Evolutionary conservation across 2,113 vertebrate genomes (phyloP).

Genomic region (Fukomys damarensis): DNA sequence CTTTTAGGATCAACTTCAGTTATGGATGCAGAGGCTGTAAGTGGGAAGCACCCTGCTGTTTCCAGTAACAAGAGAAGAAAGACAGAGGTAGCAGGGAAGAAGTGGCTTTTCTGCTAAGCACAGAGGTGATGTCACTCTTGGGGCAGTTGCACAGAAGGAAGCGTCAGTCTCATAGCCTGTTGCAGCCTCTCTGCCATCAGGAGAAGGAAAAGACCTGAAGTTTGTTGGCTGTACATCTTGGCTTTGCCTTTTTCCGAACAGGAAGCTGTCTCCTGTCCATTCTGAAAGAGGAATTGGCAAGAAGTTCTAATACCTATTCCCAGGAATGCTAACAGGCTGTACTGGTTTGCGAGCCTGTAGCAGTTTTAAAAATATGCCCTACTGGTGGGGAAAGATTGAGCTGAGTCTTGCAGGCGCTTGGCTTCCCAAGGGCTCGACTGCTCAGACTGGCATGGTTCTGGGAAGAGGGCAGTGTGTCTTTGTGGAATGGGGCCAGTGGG

Average conservation of each 20-base stretch:
- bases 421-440: background rate
- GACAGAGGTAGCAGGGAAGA: background rate
- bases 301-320: background rate
- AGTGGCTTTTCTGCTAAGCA: background rate
- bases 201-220: background rate
- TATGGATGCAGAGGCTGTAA: background rate
- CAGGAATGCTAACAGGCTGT: background rate
- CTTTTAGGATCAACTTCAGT: background rate
- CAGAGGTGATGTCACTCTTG: accelerated
- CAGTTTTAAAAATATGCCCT: background rate
- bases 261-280: background rate
- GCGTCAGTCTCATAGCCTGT: background rate
- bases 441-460: background rate
- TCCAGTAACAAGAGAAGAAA: background rate
- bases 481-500: background rate
- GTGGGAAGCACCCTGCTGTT: background rate
- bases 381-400: background rate
- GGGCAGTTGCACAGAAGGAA: background rate
- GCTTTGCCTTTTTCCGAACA: background rate
- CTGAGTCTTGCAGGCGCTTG: background rate
- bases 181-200: background rate
- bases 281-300: background rate
- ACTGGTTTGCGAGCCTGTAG: background rate
- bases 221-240: background rate
- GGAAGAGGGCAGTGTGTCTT: background rate